phyloP scores from a whole-genome alignment of 2,888 invertebrate genomes.

The Silvanus unidentatus region DNA sequence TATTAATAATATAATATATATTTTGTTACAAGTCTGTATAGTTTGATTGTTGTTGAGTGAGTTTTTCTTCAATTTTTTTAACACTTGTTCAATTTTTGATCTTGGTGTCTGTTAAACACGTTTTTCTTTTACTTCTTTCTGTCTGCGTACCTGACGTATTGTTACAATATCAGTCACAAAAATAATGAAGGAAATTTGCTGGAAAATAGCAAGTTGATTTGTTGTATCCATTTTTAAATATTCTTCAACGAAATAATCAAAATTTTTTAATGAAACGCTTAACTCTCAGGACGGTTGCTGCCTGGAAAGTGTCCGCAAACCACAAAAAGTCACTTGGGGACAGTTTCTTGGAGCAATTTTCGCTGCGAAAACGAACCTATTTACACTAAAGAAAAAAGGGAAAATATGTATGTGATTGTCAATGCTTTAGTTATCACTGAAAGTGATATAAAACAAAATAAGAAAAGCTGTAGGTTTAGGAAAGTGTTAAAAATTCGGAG shows the following conservation, averaged over 20 bases:
- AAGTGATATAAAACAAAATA: constrained; percentile 19
- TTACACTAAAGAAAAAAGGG: no score
- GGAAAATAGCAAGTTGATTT: constrained; percentile 8
- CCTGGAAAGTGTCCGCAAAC: constrained; percentile 3
- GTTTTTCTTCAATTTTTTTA: constrained; percentile 24
- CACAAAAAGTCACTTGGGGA: no score
- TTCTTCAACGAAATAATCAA: constrained; percentile 36
- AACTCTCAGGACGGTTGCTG: constrained; percentile 9
- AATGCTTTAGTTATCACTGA: constrained; percentile 31
- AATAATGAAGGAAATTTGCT: constrained; percentile 19
- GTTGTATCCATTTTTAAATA: constrained; percentile 10
- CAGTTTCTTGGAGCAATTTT: no score
- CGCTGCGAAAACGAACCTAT: no score
- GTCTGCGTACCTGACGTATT: constrained; percentile 37
- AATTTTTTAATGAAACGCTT: constrained; percentile 30
- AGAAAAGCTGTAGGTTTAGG: neutral
- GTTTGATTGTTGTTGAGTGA: constrained; percentile 22
- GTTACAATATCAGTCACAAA: constrained; percentile 32
- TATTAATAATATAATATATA: constrained; percentile 52
- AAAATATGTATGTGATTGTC: constrained; percentile 27
- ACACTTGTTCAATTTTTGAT: constrained; percentile 29
- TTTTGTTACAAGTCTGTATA: constrained; percentile 47
- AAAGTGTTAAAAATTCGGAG: neutral
- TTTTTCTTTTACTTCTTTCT: constrained; percentile 14
- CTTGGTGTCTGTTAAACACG: neutral